Evolutionary conservation across 2,888 invertebrate genomes (phyloP), one percentile per base, ranked within the genome.

Genomic region (Gymnosoma rotundatum): DNA sequence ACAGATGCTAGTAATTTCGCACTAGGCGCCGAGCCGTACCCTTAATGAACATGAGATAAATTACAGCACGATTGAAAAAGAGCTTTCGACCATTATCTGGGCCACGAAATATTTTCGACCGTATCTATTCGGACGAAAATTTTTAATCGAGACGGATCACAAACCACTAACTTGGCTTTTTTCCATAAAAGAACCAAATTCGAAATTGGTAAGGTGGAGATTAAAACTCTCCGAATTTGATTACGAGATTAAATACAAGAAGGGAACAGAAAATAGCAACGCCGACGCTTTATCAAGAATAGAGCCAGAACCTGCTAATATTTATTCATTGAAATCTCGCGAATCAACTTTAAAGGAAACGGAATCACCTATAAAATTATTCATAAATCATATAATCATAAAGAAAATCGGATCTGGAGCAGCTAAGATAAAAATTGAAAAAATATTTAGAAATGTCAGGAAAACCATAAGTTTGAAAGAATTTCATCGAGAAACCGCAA

Each of bases 151-250:
- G 69, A 75, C 81, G 10, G 72, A 72, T 61, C 73, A 83, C 48
- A 72, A 78, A 69, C 78, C 78, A 3, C 36, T 83, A n/a, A 67
- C 56, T 52, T 78, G 76, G 82, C 32, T 86, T 25, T 54, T 64
- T 18, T 74, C 76, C 21, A 42, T 86, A 45, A 86, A 85, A 54
- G 82, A 84, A 66, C 83, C 74, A 14, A 86, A 81, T 42, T 69
- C 60, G 9, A 81, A 83, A 25, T 36, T 86, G 10, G 38, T 48
- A 25, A 52, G 78, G 20, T 84, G 82, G 86, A 70, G 78, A 70
- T 50, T 84, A 7, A 69, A 70, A 70, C 38, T 78, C 63, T 20
- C 25, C 69, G 74, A 83, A 78, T 82, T 61, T n/a, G 81, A 83
- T 21, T 86, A 73, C 7, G 80, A 86, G 8, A 81, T 81, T 2